Base-by-base conservation (phyloP, 2,888 invertebrate species). In the Tortricodes alternella region DNA sequence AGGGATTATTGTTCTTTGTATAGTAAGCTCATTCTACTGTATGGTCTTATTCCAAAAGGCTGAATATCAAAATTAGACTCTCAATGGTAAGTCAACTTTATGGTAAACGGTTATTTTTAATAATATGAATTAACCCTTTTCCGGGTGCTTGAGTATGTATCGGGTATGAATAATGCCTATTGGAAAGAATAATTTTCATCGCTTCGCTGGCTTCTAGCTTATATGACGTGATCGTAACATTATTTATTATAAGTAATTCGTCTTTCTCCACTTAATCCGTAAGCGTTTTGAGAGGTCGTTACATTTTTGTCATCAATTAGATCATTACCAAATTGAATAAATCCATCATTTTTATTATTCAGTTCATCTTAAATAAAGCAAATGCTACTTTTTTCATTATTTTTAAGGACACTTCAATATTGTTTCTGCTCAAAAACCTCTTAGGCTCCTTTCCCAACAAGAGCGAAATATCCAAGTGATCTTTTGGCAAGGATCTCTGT, bases 71-170 rank as follows among this genome's bases (percentile, higher is more conserved):
- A 38, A 18, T 52, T 52, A 23, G 32, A 29, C 39, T 24, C 18
- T 9, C 37, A 11, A 32, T 46, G 19, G n/a, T 35, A 29, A 19
- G 24, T 24, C 16, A 50, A 15, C 21, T 29, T 53, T 53, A 32
- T 13, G 15, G 37, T 11, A n/a, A 23, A 18, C 38, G 11, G 23
- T 8, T 46, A 16, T 53, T 53, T 32, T 38, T 39, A 46, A 34
- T 46, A 39, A 35, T 27, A 19, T 1, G 23, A 21, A 0, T 34
- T 39, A 18, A 41, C 46, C 46, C 18, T 46, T 56, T 53, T 53
- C 46, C 39, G 53, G 53, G 46, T 34, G n/a, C 34, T 24, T 46
- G 46, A 23, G 37, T 46, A 13, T 51, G 51, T 43, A 32, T 16
- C 6, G 53, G n/a, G 32, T 38, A 13, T 53, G n/a, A n/a, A 39